A percentile compares a stretch with the other conserved stretches of the same genome.
Evolutionary conservation across 2,797 vertebrate species (phyloP).

Genomic region (Rhadinocentrus ornatus): DNA sequence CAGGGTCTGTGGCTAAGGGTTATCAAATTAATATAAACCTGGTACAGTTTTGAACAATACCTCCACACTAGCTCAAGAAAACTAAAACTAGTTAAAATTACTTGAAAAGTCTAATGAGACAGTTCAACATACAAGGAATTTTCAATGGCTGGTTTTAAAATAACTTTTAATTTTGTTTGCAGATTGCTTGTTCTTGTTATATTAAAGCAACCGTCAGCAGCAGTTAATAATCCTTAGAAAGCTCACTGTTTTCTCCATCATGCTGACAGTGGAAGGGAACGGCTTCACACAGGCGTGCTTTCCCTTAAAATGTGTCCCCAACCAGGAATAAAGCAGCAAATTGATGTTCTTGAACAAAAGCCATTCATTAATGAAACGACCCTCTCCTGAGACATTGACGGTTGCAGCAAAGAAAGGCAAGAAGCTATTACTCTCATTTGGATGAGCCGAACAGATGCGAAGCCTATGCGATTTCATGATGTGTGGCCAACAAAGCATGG

Average conservation of each 20-base stretch:
- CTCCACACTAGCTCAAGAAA: not conserved
- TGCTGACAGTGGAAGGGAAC: slow-evolving; percentile 4
- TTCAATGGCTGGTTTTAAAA: not conserved
- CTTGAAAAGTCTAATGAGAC: not conserved
- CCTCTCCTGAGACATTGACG: slow-evolving; percentile 30
- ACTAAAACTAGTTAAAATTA: not conserved
- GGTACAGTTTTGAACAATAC: too few relatives aligned
- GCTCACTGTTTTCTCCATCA: slow-evolving; percentile 3
- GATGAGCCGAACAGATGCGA: slow-evolving; percentile 7
- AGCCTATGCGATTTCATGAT: slow-evolving; percentile 1
- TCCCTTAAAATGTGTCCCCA: slow-evolving; percentile 38
- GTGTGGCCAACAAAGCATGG: slow-evolving; percentile 6
- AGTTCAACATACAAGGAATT: not conserved
- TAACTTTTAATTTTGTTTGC: not conserved
- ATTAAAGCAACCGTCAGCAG: not conserved
- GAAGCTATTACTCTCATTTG: slow-evolving; percentile 30
- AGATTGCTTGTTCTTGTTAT: not conserved
- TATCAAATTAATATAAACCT: too few relatives aligned
- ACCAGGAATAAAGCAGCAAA: slow-evolving; percentile 40
- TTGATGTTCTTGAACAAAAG: slow-evolving; percentile 49
- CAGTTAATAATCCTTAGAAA: not conserved
- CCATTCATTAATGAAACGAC: slow-evolving; percentile 40
- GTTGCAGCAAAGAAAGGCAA: slow-evolving; percentile 1
- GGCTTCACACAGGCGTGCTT: slow-evolving; percentile 27
- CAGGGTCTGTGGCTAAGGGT: too few relatives aligned